A percentile compares a stretch with the other conserved stretches of the same genome.
These are phyloP conservation scores for Orthosia gracilis DNA, from an alignment of 2,888 invertebrate genomes.

Conservation along the genomic window DNA sequence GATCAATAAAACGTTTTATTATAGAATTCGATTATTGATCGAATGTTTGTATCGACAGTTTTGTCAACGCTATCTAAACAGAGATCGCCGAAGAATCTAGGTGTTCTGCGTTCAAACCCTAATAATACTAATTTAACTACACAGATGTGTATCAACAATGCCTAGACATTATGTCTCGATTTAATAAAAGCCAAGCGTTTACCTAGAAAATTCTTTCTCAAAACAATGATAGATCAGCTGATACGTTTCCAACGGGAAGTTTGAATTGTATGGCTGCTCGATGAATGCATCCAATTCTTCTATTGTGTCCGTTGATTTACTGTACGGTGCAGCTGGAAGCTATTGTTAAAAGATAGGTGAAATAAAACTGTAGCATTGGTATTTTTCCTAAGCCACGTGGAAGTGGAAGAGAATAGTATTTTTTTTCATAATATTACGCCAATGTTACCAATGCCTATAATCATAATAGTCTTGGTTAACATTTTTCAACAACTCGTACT, in stretches of 20 bases:
- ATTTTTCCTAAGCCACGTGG: conserved; percentile 1
- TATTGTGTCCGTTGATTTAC: conserved; percentile 49
- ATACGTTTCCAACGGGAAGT: neutral
- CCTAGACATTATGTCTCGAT: neutral
- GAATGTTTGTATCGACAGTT: too few relatives aligned
- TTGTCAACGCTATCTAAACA: too few relatives aligned
- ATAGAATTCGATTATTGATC: too few relatives aligned
- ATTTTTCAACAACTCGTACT: neutral
- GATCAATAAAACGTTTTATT: too few relatives aligned
- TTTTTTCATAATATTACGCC: conserved; percentile 13
- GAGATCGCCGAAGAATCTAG: too few relatives aligned
- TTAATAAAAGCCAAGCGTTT: neutral
- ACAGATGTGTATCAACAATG: neutral
- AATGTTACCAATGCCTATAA: neutral
- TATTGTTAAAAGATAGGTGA: conserved; percentile 16
- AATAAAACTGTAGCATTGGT: conserved; percentile 9
- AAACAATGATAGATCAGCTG: conserved; percentile 18
- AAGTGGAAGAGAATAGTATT: neutral
- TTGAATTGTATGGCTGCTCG: neutral
- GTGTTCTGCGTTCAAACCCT: too few relatives aligned
- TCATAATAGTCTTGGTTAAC: too few relatives aligned
- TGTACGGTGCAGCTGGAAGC: conserved; percentile 25
- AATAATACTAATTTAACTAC: too few relatives aligned
- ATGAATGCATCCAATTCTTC: conserved; percentile 45
- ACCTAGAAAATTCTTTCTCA: neutral